Evolutionary conservation across 2,797 vertebrate genomes (phyloP), one percentile per base, ranked within the genome.

Genomic region (Bovichtus diacanthus): DNA sequence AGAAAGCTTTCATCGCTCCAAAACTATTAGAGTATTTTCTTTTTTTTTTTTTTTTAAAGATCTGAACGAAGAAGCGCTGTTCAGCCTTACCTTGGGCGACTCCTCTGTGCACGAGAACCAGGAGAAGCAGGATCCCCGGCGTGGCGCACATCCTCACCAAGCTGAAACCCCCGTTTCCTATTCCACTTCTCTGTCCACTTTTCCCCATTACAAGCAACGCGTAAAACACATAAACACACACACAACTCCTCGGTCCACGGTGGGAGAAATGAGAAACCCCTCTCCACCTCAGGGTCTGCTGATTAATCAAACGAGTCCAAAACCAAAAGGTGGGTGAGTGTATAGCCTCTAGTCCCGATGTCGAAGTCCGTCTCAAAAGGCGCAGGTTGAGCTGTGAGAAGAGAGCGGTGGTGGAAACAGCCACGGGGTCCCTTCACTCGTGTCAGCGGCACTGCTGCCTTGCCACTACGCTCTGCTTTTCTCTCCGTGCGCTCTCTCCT

Each of bases 141-240:
- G 96, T 85, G 87, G 96, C 94, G 81, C 95, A 93, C 93, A 94
- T 96, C 80, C 95, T 96, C 88, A 93, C 87, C 90, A 94, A 89
- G 93, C 95, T 29, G 79, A 69, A 93, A 76, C 92, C 95, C 81
- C 74, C 58, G 73, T 90, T 94, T 91, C 95, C 95, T 91, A 95
- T 92, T 93, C 96, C 96, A 90, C 95, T 95, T 87, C 95, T 96
- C 93, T 81, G 95, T 93, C 95, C 93, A 91, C 96, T 96, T 92
- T 94, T 94, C 91, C 96, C 93, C 97, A 97, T 97, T 78, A 89
- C 93, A 83, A 53, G 77, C 69, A 34, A 54, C 69, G 88, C 88
- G 85, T 81, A 86, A 90, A 25, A 75, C 81, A 73, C 86, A 84
- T 59, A 81, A 68, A 76, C 76, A 84, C 76, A 84, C 76, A 21